A percentile compares a stretch with the other conserved stretches of the same genome.
Evolutionary conservation across 2,113 vertebrate species (phyloP).

Genomic region (Poeciliopsis prolifica): DNA sequence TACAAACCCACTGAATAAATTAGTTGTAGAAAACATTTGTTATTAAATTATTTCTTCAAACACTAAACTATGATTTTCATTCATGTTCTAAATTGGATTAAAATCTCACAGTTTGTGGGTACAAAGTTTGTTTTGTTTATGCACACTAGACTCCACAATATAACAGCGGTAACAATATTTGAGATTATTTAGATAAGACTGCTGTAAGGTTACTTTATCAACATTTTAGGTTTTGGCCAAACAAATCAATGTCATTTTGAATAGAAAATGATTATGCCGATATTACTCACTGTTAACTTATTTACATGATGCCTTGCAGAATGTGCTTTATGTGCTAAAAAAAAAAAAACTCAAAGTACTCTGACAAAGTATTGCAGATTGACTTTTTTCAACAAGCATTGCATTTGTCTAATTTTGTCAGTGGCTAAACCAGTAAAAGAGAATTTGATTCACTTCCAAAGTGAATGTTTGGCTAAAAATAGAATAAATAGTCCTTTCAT

Average conservation of each 20-base stretch:
- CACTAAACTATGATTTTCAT: too few species aligned
- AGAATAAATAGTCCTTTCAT: not conserved
- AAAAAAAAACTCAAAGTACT: not conserved
- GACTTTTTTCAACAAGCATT: not conserved
- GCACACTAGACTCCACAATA: too few species aligned
- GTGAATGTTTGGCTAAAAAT: not conserved
- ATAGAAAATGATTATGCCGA: not conserved
- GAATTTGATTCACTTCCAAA: not conserved
- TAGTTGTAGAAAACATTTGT: not conserved
- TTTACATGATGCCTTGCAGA: not conserved
- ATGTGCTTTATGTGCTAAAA: too few species aligned
- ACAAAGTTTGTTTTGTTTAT: too few species aligned
- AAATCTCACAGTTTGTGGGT: too few species aligned
- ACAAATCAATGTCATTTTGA: not conserved
- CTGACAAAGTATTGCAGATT: not conserved
- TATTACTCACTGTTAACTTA: not conserved
- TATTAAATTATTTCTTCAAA: not conserved
- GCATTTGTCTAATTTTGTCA: not conserved
- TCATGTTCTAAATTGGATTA: too few species aligned
- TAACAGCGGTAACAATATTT: too few species aligned
- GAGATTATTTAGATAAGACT: too few species aligned
- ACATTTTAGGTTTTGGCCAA: too few species aligned
- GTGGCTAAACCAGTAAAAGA: not conserved
- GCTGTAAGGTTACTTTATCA: too few species aligned
- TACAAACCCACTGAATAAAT: not conserved